Base-by-base conservation (phyloP, 2,797 vertebrate genomes). In the Danionella dracula region DNA sequence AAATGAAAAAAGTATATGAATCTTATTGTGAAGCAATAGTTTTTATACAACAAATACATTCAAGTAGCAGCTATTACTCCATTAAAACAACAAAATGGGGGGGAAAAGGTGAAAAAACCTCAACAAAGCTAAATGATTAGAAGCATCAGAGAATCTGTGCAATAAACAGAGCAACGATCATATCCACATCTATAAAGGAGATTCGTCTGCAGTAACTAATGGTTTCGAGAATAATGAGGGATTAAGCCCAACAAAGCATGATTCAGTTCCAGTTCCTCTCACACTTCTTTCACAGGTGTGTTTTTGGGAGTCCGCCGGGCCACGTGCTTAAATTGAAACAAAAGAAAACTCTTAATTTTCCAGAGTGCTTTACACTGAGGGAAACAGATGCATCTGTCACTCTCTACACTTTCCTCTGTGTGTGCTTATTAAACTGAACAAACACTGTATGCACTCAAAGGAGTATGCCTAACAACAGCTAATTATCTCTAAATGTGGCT, bases 271-370 rank as follows among this genome's bases (percentile, higher is more conserved):
- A 57, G 12, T 59, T 35, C 12, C 27, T n/a, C 15, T 11, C n/a
- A 10, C 34, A 60, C 57, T 23, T 46, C 21, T 10, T 11, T 12
- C 41, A 60, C 57, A 60, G 57, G 57, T 60, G 51, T 56, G 17
- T 56, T 16, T 32, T 32, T 16, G 53, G 34, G 48, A 23, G 13
- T 42, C 38, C 38, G 6, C 38, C 35, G 13, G 27, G 66, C 56
- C 56, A 68, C 60, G 66, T 60, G 65, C 34, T 67, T 15, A 15
- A 17, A 29, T 38, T 42, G 57, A 20, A 68, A 68, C 48, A 68
- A 68, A 29, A 46, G 41, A 68, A 68, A 50, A 23, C 27, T 29
- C 32, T 23, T 44, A 5, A 45, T 42, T 44, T 50, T 21, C 12
- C 32, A 15, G 9, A 37, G 23, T 53, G 60, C 23, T 50, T 23